Base-by-base conservation (phyloP, 2,797 vertebrate genomes). In the Siniperca scherzeri region DNA sequence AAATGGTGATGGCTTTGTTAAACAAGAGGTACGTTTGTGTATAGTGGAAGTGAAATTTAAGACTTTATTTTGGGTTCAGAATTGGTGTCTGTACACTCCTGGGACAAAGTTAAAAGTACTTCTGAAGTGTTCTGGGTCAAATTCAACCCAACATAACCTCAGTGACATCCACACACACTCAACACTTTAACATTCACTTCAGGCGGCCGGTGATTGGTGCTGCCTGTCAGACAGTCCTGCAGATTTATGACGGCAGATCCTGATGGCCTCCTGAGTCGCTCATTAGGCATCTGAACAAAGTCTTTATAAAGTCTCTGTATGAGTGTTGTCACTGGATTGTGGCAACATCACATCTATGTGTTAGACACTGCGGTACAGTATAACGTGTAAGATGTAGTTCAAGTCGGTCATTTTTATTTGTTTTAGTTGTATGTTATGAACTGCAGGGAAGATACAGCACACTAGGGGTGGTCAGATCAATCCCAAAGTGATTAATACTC, bases 141-240 rank as follows among this genome's bases (percentile, higher is more conserved):
- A 74, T 70, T 65, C 33, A 77, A 21, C 30, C 22, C 17, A 42
- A 57, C 16, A 53, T 83, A 59, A 77, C 55, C 72, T 74, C 60
- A 1, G 22, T 62, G 66, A 62, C 65, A 56, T 30, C 27, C 75
- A 52, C 78, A 68, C 71, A 56, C 55, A 11, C 30, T 46, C 55
- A n/a, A 10, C 52, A 3, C 46, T 25, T 33, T 19, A n/a, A 65
- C 70, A 13, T 7, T 73, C 86, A 17, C 88, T 81, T 67, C 79
- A 74, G 89, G 87, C 1, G 81, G 80, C 76, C 82, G 74, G 74
- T 90, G 89, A 88, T 84, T 91, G 89, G 74, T 21, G 74, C 83
- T 48, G 79, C 78, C 73, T 77, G 79, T 77, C 76, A 87, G 46
- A 82, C 74, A 42, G 57, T 76, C 67, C 83, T 86, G 82, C 80